Percentiles rank a stretch among this genome's conserved stretches.
These are phyloP conservation scores for Brachionus rotundiformis DNA, from an alignment of 1,140 invertebrate species.

Conservation along the genomic window DNA sequence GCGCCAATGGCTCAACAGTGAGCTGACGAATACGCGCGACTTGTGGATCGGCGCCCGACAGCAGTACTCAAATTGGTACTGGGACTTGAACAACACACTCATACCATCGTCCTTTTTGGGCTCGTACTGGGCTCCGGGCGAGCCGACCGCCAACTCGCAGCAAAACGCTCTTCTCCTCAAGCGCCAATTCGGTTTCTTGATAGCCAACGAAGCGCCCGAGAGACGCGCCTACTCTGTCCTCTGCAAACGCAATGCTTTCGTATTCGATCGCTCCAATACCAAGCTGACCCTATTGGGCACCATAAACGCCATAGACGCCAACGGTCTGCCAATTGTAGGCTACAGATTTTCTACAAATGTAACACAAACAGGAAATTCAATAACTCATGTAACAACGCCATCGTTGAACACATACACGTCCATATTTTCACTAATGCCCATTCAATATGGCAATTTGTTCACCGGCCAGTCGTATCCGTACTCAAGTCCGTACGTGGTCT, in stretches of 20 bases:
- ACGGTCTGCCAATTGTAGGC: neutral
- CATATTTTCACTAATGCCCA: neutral
- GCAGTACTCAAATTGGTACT: slow-evolving; percentile 41
- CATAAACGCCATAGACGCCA: slow-evolving; percentile 6
- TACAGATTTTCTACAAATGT: slow-evolving; percentile 42
- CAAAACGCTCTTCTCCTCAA: slow-evolving; percentile 22
- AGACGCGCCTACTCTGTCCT: slow-evolving; percentile 28
- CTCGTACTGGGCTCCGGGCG: slow-evolving; percentile 31
- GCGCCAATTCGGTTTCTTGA: neutral
- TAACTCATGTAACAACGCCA: neutral
- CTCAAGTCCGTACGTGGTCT: slow-evolving; percentile 27
- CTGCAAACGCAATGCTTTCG: slow-evolving; percentile 23
- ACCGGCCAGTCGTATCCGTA: slow-evolving; percentile 14
- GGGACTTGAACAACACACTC: slow-evolving; percentile 30
- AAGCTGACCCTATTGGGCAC: neutral
- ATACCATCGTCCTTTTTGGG: neutral
- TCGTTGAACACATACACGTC: neutral
- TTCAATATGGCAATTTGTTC: neutral
- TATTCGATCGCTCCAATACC: slow-evolving; percentile 32
- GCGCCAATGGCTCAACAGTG: neutral
- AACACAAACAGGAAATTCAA: slow-evolving; percentile 9
- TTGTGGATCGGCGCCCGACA: slow-evolving; percentile 28
- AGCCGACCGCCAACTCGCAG: neutral
- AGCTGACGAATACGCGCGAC: neutral
- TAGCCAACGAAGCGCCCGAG: slow-evolving; percentile 24